Base-by-base conservation (phyloP, 2,113 vertebrate species). In the Nipponia nippon region DNA sequence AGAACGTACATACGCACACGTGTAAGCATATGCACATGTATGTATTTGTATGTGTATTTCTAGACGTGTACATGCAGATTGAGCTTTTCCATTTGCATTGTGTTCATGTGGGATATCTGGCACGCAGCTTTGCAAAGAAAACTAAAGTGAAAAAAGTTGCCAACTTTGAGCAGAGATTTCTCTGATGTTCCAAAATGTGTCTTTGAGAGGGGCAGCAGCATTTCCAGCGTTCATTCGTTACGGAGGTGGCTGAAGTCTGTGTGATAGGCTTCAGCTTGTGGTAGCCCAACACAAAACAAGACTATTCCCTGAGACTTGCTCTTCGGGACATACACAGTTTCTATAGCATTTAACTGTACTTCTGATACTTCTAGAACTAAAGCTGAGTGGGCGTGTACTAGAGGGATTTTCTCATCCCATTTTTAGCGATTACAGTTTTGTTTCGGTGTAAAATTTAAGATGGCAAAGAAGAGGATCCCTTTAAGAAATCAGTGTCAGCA, bases 1-100 rank as follows among this genome's bases (percentile, higher is more conserved):
- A 11, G 18, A 16, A 11, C 2, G 6, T 27, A 18, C 13, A 2
- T 12, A 4, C 27, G 18, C 71, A 10, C 26, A 3, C 11, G 1
- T 13, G 52, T 42, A 4, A 46, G 56, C 13, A 3, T 18, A 34
- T 1, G 17, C 46, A 66, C 40, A 16, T 1, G 16, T 22, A 12
- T 52, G 62, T 26, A 5, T 36, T 21, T 21, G 13, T 30, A 2
- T 36, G 26, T 59, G 2, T 56, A 1, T 18, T 17, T 42, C 8
- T 5, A 30, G 52, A 10, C 3, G 1, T 8, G 34, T 8, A 2
- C 6, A 29, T 4, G 16, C 38, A 77, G 49, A 46, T 67, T 81
- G 42, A 26, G 26, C 89, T 44, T 82, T 87, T 34, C 93, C 26
- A 16, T 19, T 32, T 55, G 34, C 62, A 7, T 21, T 30, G 13